Evolutionary conservation across 1,140 invertebrate species (phyloP), one percentile per base, ranked within the genome.

Genomic region (Panagrolaimus sp.): DNA sequence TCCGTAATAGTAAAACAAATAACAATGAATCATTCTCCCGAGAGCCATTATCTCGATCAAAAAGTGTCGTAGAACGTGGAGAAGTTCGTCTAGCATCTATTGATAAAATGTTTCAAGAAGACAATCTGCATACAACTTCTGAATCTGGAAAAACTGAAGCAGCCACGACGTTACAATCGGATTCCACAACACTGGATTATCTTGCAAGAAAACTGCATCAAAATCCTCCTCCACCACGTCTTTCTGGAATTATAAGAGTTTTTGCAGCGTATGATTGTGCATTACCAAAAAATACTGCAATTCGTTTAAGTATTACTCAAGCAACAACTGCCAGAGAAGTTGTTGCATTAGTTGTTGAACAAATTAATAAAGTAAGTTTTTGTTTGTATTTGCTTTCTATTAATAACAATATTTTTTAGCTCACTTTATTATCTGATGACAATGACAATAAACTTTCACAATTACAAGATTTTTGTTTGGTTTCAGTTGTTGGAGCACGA

Each of bases 251-350:
- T 65, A 74, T 87, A 8, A 85, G 89, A 84, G 92, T 97, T 25
- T 96, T 91, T 82, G 92, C 92, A 0, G 92, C 93, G 3, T 97
- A 96, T 82, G 91, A 95, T 73, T 96, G 92, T 0, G 93, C 93
- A 25, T 83, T 96, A 68, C 91, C 91, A 7, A 89, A 88, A 48
- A 92, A 92, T 0, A 95, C 92, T 2, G 93, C 91, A 74, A 88
- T 97, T 0, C 92, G 93, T 80, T 84, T 97, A 0, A 91, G 95
- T 83, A 91, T 96, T 0, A 95, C 91, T 1, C 88, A 89, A 0
- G 87, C 89, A 65, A 97, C 93, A 0, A 92, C 92, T 0, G 91
- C 93, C 0, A 85, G 91, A 4, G 93, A 97, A 84, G 92, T 96
- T 5, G 91, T 96, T 48, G 91, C 94, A 82, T 86, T 96, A 43